Conservation (phyloP, 2,113 vertebrate species). For the Ramphastos sulfuratus region DNA sequence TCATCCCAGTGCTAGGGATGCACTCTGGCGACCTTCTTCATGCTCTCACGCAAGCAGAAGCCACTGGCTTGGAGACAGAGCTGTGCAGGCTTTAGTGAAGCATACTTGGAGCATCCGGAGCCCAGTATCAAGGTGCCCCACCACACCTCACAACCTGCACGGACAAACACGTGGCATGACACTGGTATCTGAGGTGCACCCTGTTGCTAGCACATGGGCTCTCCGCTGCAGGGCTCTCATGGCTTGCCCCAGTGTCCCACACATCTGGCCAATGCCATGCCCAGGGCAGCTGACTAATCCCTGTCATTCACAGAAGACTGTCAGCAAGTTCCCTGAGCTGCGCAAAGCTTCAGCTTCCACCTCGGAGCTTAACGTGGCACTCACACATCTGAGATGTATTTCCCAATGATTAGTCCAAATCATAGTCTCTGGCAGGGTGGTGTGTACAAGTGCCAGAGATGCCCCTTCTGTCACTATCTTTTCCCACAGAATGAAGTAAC, state of each 20-base stretch:
- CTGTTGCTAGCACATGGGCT: fast-evolving
- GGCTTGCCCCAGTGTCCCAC: background rate
- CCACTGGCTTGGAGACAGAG: background rate
- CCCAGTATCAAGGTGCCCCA: background rate
- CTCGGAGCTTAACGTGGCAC: background rate
- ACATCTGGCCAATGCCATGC: background rate
- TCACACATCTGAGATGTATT: background rate
- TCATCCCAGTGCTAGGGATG: background rate
- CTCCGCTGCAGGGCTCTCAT: fast-evolving
- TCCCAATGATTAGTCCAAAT: background rate
- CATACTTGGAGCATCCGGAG: background rate
- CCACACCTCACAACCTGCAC: background rate
- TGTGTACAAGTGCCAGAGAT: conserved; percentile 20
- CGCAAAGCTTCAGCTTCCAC: background rate
- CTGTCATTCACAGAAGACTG: background rate
- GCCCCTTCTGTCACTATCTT: background rate
- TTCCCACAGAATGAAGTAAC: background rate
- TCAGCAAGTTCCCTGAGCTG: background rate
- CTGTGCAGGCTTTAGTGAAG: background rate
- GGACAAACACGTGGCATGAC: fast-evolving
- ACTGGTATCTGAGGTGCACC: background rate
- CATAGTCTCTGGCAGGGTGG: background rate
- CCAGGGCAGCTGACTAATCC: background rate
- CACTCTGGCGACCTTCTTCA: background rate
- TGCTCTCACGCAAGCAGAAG: background rate